phyloP scores from a whole-genome alignment of 2,113 vertebrate genomes.

The Myotis brandtii region DNA sequence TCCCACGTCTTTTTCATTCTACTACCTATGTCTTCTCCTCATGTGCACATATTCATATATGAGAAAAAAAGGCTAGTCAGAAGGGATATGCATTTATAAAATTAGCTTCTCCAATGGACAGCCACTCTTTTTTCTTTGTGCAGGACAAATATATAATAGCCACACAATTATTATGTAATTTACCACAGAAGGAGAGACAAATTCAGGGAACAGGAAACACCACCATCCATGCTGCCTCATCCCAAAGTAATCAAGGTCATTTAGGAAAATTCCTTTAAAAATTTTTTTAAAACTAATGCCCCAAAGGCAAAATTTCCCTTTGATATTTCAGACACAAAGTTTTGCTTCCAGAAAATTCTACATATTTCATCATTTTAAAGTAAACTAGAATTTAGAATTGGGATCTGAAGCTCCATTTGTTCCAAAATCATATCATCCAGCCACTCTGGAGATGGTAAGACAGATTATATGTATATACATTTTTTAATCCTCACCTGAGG shows the following conservation, averaged over 20 bases:
- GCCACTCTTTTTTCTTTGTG: neutral
- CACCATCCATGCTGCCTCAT: neutral
- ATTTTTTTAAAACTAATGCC: neutral
- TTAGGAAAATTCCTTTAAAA: neutral
- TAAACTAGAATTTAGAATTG: constrained; percentile 44
- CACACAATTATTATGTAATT: constrained; percentile 20
- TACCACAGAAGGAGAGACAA: neutral
- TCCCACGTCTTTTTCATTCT: neutral
- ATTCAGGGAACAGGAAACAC: neutral
- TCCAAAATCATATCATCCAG: neutral
- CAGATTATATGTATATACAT: neutral
- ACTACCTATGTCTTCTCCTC: neutral
- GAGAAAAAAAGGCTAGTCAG: neutral
- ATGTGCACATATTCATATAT: neutral
- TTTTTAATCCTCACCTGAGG: no score
- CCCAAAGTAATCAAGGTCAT: neutral
- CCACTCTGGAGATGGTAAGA: neutral
- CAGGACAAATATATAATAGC: neutral
- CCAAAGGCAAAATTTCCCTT: constrained; percentile 43
- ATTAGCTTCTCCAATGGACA: constrained; percentile 4
- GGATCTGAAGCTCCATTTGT: neutral
- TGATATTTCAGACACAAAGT: constrained; percentile 20
- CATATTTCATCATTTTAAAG: neutral
- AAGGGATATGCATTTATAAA: constrained; percentile 7
- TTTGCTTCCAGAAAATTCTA: constrained; percentile 2